phyloP scores from a whole-genome alignment of 2,888 invertebrate genomes.

The Patella ulyssiponensis region DNA sequence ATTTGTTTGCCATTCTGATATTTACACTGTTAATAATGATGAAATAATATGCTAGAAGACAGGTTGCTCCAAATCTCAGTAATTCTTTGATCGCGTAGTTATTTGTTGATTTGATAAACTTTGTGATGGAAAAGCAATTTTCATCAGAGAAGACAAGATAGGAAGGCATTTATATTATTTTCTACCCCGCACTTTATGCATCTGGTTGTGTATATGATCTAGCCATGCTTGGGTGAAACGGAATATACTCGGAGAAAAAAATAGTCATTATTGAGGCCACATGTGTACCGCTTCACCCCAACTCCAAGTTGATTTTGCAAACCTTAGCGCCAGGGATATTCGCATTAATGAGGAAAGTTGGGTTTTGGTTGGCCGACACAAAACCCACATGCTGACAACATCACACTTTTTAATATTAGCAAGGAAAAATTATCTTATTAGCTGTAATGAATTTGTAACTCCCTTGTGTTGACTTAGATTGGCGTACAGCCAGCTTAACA shows the following conservation, averaged over 20 bases:
- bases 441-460: slow-evolving; percentile 11
- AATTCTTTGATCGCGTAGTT: slow-evolving; percentile 4
- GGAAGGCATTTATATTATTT: neutral
- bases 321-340: slow-evolving; percentile 9
- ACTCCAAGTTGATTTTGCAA: slow-evolving; percentile 7
- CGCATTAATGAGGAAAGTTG: neutral
- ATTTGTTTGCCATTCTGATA: neutral
- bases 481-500: neutral
- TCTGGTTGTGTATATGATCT: slow-evolving; percentile 7
- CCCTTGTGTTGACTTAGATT: neutral
- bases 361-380: slow-evolving; percentile 3
- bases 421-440: slow-evolving; percentile 12
- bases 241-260: slow-evolving; percentile 6
- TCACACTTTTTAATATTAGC: slow-evolving; percentile 11
- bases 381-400: slow-evolving; percentile 7
- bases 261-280: slow-evolving; percentile 5
- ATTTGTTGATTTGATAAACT: slow-evolving; percentile 10
- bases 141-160: neutral
- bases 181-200: neutral
- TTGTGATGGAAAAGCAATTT: neutral
- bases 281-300: slow-evolving; percentile 8
- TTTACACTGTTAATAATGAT: neutral
- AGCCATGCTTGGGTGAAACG: neutral
- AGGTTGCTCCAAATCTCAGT: neutral
- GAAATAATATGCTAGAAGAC: slow-evolving; percentile 2